Conservation (phyloP, 92 coral and sea anemone genomes). For the Heteractis magnifica region DNA sequence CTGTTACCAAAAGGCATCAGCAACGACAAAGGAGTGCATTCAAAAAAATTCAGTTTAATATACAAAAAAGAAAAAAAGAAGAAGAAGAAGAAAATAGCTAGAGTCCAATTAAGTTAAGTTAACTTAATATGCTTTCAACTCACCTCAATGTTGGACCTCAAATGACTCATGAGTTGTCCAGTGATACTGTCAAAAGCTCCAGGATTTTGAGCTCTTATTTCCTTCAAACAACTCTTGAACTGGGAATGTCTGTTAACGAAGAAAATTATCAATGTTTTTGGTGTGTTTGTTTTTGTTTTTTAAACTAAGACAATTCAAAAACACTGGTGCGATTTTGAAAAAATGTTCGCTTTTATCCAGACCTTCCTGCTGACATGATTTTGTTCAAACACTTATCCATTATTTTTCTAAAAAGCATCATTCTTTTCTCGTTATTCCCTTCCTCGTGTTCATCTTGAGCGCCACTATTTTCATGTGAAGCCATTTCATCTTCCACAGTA, state of each 20-base stretch:
- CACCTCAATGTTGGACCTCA: slow-evolving; percentile 82
- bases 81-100: too few species aligned
- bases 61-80: too few species aligned
- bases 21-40: too few species aligned
- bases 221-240: slow-evolving; percentile 59
- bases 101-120: too few species aligned
- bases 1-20: too few species aligned
- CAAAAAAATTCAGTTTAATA: too few species aligned
- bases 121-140: neutral
- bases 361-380: slow-evolving; percentile 77
- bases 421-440: slow-evolving; percentile 34
- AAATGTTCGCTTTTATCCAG: neutral
- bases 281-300: too few species aligned
- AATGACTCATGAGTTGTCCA: slow-evolving; percentile 75
- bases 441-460: slow-evolving; percentile 25
- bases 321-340: neutral
- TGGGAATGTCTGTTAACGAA: slow-evolving; percentile 61
- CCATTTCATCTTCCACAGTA: neutral
- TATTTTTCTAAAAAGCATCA: slow-evolving; percentile 47
- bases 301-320: neutral
- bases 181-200: slow-evolving; percentile 65
- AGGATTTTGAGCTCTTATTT: slow-evolving; percentile 64
- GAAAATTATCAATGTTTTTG: neutral
- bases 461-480: slow-evolving; percentile 4
- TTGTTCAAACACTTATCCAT: slow-evolving; percentile 71